Percentiles rank a stretch among this genome's conserved stretches.
Conservation (phyloP, 2,113 vertebrate species). For the Indri indri region DNA sequence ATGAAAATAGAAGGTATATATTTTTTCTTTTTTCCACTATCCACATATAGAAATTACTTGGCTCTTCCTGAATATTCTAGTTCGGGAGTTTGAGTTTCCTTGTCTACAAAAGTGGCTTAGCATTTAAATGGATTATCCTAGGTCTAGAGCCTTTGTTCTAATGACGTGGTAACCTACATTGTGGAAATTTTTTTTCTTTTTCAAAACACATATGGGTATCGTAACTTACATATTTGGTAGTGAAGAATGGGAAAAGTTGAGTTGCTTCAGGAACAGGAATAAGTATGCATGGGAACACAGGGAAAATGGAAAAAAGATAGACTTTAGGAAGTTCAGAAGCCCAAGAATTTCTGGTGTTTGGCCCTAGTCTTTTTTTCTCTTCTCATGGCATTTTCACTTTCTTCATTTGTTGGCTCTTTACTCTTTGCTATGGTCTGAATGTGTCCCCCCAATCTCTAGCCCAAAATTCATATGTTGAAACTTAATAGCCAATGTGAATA, state of each 20-base stretch:
- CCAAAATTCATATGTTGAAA: neutral
- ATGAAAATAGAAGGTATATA: constrained; percentile 23
- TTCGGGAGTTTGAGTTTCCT: constrained; percentile 42
- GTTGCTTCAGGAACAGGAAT: neutral
- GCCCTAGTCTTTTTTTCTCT: neutral
- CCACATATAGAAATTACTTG: constrained; percentile 28
- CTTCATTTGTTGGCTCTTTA: constrained; percentile 1
- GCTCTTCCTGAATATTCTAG: constrained; percentile 50
- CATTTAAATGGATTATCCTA: constrained; percentile 79
- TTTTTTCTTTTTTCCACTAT: neutral
- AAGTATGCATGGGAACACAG: neutral
- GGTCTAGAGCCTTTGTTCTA: constrained; percentile 77
- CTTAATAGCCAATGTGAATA: neutral
- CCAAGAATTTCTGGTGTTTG: constrained; percentile 26
- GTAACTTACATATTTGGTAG: neutral
- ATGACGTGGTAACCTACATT: constrained; percentile 60
- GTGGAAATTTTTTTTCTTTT: neutral
- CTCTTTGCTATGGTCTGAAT: neutral
- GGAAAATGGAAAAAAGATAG: neutral
- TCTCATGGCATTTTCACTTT: neutral
- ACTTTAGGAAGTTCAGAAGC: neutral
- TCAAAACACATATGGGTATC: neutral
- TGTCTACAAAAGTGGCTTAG: constrained; percentile 70
- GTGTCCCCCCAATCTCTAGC: neutral
- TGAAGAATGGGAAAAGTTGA: neutral